phyloP scores from a whole-genome alignment of 1,140 invertebrate genomes.

The Drosophila miranda region DNA sequence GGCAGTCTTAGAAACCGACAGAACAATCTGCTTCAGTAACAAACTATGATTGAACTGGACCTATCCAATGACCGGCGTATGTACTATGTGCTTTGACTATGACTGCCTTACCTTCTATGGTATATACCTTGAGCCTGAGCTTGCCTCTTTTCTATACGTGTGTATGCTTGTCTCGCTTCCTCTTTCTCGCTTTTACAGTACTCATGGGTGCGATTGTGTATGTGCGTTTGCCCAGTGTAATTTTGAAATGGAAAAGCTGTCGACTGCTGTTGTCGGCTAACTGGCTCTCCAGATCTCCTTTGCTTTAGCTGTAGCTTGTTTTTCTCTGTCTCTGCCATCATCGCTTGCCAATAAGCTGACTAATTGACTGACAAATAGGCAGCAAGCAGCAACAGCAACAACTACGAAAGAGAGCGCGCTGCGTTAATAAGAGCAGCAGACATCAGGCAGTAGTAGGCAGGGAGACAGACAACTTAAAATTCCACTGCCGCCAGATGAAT shows the following conservation, averaged over 20 bases:
- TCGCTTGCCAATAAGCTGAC: slow-evolving; percentile 81
- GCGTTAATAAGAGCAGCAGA: slow-evolving; percentile 69
- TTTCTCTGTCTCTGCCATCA: slow-evolving; percentile 66
- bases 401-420: slow-evolving; percentile 14
- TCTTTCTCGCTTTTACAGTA: slow-evolving; percentile 4
- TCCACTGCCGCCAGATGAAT: slow-evolving; percentile 28
- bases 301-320: slow-evolving; percentile 65
- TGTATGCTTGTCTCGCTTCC: slow-evolving; percentile 13
- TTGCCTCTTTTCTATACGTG: not conserved
- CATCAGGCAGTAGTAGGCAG: not conserved
- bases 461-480: slow-evolving; percentile 57
- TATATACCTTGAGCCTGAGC: slow-evolving; percentile 3
- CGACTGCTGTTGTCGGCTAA: slow-evolving; percentile 45
- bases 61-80: too few relatives aligned
- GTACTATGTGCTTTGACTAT: too few relatives aligned
- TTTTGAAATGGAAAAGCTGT: slow-evolving; percentile 81
- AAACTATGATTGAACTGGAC: too few relatives aligned
- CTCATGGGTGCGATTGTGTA: slow-evolving; percentile 64
- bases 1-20: too few relatives aligned
- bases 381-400: slow-evolving; percentile 50
- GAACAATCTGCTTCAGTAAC: too few relatives aligned
- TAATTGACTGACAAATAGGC: slow-evolving; percentile 80
- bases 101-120: too few relatives aligned
- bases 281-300: slow-evolving; percentile 24
- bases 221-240: slow-evolving; percentile 46